Evolutionary conservation across 2,888 invertebrate genomes (phyloP), one percentile per base, ranked within the genome.

Genomic region (Xylota segnis): DNA sequence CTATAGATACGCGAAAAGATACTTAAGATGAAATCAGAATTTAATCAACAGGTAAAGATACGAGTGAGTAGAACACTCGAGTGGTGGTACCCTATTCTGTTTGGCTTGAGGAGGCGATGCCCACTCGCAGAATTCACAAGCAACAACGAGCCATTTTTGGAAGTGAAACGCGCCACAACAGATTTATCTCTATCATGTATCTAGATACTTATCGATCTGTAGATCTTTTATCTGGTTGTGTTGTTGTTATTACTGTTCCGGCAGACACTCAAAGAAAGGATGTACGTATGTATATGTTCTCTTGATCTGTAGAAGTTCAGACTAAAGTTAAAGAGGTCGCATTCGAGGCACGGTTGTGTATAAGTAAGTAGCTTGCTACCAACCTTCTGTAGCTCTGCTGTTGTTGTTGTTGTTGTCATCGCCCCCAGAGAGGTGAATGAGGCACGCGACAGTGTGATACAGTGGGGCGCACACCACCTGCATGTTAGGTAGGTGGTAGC

Each of bases 131-230:
- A 66, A 27, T 59, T 32, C 32, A 65, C 79, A 66, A 47, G 61
- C 45, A 3, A n/a, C n/a, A 81, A 32, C 65, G 72, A 72, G 58
- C 83, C 78, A 68, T 78, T 83, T 83, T 83, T 83, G 83, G 78
- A 54, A 78, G 61, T 68, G 54, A 63, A 74, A 54, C 59, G 74
- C 78, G 77, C 78, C 78, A 78, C 54, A 50, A 59, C 23, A 40
- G 34, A 66, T 72, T 78, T 74, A 78, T 78, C 78, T 83, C 50
- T 45, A 72, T 83, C 77, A 65, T 77, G 83, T 77, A 77, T 76
- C 65, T 77, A 66, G 77, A 83, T 77, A 83, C 77, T 77, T 83
- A 83, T 83, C 83, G 83, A 77, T 59, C 72, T 65, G 71, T 77
- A 76, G 82, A 77, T 83, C 77, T 77, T 59, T 77, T 83, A 83